These are phyloP conservation scores for Thaumatotibia leucotreta DNA, from an alignment of 1,140 invertebrate species.

Conservation along the genomic window DNA sequence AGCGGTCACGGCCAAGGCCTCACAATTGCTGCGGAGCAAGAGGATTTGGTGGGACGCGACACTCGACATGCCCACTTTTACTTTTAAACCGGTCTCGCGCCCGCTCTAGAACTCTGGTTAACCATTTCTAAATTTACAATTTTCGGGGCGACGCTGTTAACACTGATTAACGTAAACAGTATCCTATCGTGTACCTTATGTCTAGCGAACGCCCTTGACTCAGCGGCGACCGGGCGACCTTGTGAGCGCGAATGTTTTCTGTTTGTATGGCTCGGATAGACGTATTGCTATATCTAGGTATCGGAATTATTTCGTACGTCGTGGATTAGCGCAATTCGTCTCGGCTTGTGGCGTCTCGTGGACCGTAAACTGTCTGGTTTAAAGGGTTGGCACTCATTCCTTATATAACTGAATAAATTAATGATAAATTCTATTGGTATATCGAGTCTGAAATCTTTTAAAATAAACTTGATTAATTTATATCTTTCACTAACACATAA, in stretches of 20 bases:
- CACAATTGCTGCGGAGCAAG: conserved; percentile 66
- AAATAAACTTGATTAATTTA: too few species aligned
- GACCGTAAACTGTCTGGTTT: conserved; percentile 21
- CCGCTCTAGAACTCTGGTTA: conserved; percentile 20
- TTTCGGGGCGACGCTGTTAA: conserved; percentile 18
- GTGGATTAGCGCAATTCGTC: conserved; percentile 18
- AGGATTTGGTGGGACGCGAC: conserved; percentile 70
- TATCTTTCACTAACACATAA: too few species aligned
- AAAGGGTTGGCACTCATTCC: background rate
- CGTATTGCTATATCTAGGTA: conserved; percentile 18
- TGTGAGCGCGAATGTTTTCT: conserved; percentile 63
- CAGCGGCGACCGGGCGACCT: conserved; percentile 65
- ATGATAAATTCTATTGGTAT: background rate
- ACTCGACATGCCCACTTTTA: conserved; percentile 59
- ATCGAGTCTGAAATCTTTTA: too few species aligned
- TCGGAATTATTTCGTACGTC: conserved; percentile 42
- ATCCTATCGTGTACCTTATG: conserved; percentile 37
- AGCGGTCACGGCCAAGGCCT: conserved; percentile 72
- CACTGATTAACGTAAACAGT: conserved; percentile 36
- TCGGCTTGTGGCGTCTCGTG: conserved; percentile 16
- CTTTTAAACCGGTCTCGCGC: conserved; percentile 65
- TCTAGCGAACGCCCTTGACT: conserved; percentile 72
- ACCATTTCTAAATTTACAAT: background rate
- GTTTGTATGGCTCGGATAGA: conserved; percentile 36
- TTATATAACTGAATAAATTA: background rate